phyloP scores from a whole-genome alignment of 2,113 vertebrate species.

The Sphyrna mokarran region DNA sequence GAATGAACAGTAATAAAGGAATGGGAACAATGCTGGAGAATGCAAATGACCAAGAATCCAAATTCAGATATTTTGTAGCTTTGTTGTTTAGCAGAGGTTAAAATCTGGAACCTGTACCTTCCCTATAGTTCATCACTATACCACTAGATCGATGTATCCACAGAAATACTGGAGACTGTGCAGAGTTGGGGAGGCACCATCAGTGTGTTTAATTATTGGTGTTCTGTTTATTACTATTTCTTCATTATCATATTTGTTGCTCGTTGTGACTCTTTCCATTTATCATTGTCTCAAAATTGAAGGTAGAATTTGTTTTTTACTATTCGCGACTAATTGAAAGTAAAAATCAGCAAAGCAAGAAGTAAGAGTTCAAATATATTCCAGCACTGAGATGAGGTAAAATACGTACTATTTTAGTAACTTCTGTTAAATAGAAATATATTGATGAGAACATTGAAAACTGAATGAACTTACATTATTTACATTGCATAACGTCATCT shows the following conservation, averaged over 20 bases:
- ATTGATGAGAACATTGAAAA: background rate
- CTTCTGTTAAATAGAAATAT: slow-evolving; percentile 24
- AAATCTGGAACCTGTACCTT: background rate
- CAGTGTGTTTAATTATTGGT: background rate
- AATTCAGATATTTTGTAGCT: background rate
- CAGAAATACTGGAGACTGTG: background rate
- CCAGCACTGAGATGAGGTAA: background rate
- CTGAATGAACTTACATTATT: slow-evolving; percentile 5
- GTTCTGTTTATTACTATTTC: background rate
- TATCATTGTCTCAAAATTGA: background rate
- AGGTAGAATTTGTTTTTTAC: background rate
- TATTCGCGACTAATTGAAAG: background rate
- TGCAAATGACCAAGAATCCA: background rate
- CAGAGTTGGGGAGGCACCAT: background rate
- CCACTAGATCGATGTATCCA: background rate
- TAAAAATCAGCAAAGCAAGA: background rate
- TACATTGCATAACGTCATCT: background rate
- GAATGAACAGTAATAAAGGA: background rate
- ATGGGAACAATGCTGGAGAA: background rate
- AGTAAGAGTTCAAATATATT: background rate
- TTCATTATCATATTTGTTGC: background rate
- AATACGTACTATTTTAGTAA: slow-evolving; percentile 5
- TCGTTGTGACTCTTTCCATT: background rate
- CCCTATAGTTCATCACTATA: background rate
- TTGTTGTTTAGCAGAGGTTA: background rate